Evolutionary conservation across 2,113 vertebrate species (phyloP).

Genomic region (Acanthochromis polyacanthus): DNA sequence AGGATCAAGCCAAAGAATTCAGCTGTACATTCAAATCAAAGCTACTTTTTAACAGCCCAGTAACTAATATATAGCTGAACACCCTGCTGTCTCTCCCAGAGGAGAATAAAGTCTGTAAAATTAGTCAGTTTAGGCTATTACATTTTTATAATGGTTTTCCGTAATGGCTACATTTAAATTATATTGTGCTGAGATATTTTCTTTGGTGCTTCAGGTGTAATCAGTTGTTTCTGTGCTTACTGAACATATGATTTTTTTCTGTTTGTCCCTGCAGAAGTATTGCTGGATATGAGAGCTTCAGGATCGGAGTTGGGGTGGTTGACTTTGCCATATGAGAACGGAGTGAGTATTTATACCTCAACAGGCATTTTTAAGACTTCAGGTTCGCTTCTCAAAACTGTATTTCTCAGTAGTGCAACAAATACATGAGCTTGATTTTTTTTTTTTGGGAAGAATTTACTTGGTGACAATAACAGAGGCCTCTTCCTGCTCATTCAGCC

Average conservation of each 20-base stretch:
- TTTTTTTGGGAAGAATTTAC: slow-evolving; percentile 20
- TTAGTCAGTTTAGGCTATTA: not conserved
- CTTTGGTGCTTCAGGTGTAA: not conserved
- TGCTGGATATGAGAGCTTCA: slow-evolving; percentile 92
- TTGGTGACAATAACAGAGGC: slow-evolving; percentile 35
- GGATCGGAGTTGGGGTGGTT: slow-evolving; percentile 96
- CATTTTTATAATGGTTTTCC: not conserved
- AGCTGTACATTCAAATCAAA: slow-evolving; percentile 25
- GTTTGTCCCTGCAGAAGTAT: slow-evolving; percentile 85
- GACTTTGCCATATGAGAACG: slow-evolving; percentile 90
- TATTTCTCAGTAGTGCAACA: not conserved
- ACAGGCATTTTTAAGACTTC: slow-evolving; percentile 68
- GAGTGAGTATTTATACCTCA: slow-evolving; percentile 87
- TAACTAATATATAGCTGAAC: not conserved
- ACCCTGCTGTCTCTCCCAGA: not conserved
- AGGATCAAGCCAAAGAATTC: slow-evolving; percentile 43
- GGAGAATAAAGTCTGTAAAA: not conserved
- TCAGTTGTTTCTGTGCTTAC: slow-evolving; percentile 4
- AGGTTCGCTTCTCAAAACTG: slow-evolving; percentile 43
- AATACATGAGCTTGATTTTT: not conserved
- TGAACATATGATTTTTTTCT: slow-evolving; percentile 13
- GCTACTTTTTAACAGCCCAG: not conserved
- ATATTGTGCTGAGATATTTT: not conserved
- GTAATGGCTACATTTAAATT: not conserved
- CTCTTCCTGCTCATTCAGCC: slow-evolving; percentile 32